Evolutionary conservation across 2,797 vertebrate genomes (phyloP), one percentile per base, ranked within the genome.

Genomic region (Gambusia yucatana): DNA sequence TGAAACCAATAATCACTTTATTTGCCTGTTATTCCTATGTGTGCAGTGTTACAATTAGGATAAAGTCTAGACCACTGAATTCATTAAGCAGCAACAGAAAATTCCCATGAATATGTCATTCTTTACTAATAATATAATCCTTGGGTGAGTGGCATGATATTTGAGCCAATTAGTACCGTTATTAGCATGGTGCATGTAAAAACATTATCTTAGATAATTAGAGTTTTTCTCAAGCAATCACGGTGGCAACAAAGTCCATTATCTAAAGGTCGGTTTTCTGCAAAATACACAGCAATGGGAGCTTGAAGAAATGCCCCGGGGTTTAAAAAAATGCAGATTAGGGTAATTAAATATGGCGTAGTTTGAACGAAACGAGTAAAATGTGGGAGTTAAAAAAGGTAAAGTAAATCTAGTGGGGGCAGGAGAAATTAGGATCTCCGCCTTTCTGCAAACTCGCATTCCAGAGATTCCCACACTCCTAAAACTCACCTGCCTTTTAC

Each of bases 401-500:
- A 91, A 85, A 86, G 82, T 67, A 87, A 84, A 82, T 92, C 84
- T 84, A 74, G 59, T 57, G 79, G 82, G 86, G 77, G 81, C 70
- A 72, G 28, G 81, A 69, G 39, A 76, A 80, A 80, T 55, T 78
- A 86, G 87, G 76, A 81, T 89, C 91, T 72, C 92, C 92, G 87
- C 95, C 94, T 91, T 86, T 77, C 20, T 76, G 76, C 91, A 90
- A 93, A 86, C 90, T 92, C 90, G 88, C 96, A 97, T 97, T 97
- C 96, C 95, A 89, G 46, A 90, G 91, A 97, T 97, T 96, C 96
- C 95, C 94, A 86, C 90, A 94, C 94, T 92, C 90, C 33, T 65
- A 92, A 74, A 92, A 74, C 93, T 96, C 97, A 97, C 97, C 97
- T 98, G 96, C 91, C 13, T 46, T 88, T 72, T 84, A 79, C 77